Base-by-base conservation (phyloP, 2,888 invertebrate species). In the Calameuta pallipes region DNA sequence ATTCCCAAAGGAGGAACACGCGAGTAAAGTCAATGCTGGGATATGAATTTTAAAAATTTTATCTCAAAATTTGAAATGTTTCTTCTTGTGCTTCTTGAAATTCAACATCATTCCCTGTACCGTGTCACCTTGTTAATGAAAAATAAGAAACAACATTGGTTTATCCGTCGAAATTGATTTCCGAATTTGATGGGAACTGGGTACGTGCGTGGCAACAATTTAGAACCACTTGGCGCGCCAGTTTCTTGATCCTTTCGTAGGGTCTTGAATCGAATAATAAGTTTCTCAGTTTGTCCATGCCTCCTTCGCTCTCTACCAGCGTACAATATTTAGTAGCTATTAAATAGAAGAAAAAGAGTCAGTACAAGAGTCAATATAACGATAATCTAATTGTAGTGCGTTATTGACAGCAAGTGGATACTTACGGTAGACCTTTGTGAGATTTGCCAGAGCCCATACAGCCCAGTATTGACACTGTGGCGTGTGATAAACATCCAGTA, bases 401-500 rank as follows among this genome's bases (percentile, higher is more conserved):
- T 35, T 30, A 37, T 34, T 30, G 41, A 30, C 56, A 6, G 23
- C 2, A 9, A 23, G 2, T 56, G 56, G 69, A 79, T 84, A 95
- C 96, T 95, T 92, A 97, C 97, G 96, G 91, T 98, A 97, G 37
- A 98, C 97, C 80, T 94, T 96, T 75, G 99, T 99, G 81, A 99
- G 94, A 92, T 99, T 99, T 75, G 98, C 98, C 80, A 99, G 93
- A 0, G 99, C 99, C 99, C 99, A 99, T 11, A 97, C 96, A 3
- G 98, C 98, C 99, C 99, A 99, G 90, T 97, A 96, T 91, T 98
- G 98, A 91, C 98, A 98, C 90, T 97, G 95, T 1, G 97, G 96
- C 1, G 98, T 98, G 89, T 98, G 97, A 85, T 96, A 95, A 77
- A 96, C 95, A 81, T 94, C 94, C 74, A 98, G 94, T 81, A 99